phyloP scores from a whole-genome alignment of 2,888 invertebrate genomes.

The Tigriopus californicus region DNA sequence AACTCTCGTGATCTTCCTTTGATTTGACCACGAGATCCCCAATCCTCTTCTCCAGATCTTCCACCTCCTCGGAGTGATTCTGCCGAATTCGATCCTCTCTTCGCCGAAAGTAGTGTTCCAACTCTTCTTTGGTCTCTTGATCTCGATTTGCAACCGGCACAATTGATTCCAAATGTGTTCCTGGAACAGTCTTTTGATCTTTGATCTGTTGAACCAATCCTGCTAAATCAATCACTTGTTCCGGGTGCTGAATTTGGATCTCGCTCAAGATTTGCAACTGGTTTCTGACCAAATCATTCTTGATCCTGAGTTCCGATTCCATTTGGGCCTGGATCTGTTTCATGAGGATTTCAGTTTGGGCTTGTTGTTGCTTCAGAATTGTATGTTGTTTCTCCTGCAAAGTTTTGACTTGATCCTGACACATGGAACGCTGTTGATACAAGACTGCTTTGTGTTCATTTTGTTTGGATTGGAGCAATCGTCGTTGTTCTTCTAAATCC shows the following conservation, averaged over 20 bases:
- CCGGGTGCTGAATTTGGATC: neutral
- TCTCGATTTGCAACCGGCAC: too few species aligned
- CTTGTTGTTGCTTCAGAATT: neutral
- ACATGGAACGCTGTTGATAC: neutral
- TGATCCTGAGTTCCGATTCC: conserved; percentile 5
- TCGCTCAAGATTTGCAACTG: neutral
- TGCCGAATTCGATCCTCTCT: conserved; percentile 17
- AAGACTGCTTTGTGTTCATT: neutral
- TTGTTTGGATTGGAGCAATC: neutral
- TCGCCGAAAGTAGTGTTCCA: too few species aligned
- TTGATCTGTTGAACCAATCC: too few species aligned
- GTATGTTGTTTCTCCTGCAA: neutral
- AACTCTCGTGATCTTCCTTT: neutral
- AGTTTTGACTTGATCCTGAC: neutral
- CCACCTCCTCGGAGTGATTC: conserved; percentile 17
- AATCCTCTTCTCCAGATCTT: conserved; percentile 12
- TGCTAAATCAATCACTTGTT: too few species aligned
- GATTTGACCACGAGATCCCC: neutral
- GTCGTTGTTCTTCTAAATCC: neutral
- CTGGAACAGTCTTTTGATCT: too few species aligned
- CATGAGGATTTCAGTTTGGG: neutral
- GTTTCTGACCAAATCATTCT: conserved; percentile 1
- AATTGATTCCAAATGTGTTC: too few species aligned
- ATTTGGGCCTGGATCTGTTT: conserved; percentile 8
- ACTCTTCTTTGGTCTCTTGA: too few species aligned